phyloP scores from a whole-genome alignment of 2,113 vertebrate genomes.

The Climacteris rufus region DNA sequence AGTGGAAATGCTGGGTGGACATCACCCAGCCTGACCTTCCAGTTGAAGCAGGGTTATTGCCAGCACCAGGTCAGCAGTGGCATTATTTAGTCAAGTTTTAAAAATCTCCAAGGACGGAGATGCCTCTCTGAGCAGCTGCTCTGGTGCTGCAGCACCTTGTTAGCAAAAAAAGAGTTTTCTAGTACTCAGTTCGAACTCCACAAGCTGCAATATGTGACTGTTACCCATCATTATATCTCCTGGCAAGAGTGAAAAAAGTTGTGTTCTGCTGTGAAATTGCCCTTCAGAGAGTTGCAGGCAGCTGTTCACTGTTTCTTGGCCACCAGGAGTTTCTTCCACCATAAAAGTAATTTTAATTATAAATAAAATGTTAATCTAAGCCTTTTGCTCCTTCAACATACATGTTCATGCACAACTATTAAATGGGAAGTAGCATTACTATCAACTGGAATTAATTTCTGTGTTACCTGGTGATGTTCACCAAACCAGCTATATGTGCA shows the following conservation, averaged over 20 bases:
- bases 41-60: background rate
- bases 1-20: background rate
- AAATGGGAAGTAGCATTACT: background rate
- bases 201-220: background rate
- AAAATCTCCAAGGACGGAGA: background rate
- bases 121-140: background rate
- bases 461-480: background rate
- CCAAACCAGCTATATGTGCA: background rate
- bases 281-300: background rate
- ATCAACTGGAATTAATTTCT: background rate
- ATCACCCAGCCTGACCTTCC: background rate
- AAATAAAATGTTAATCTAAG: background rate
- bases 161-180: background rate
- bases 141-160: background rate
- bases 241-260: background rate
- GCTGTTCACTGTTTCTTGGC: background rate
- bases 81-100: background rate
- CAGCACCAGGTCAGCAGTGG: background rate
- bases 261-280: background rate
- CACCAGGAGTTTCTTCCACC: background rate
- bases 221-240: background rate
- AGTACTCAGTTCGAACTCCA: background rate
- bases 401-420: rapidly evolving
- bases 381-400: background rate
- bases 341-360: background rate